phyloP scores from a whole-genome alignment of 2,797 vertebrate genomes.

The Hippoglossus hippoglossus region DNA sequence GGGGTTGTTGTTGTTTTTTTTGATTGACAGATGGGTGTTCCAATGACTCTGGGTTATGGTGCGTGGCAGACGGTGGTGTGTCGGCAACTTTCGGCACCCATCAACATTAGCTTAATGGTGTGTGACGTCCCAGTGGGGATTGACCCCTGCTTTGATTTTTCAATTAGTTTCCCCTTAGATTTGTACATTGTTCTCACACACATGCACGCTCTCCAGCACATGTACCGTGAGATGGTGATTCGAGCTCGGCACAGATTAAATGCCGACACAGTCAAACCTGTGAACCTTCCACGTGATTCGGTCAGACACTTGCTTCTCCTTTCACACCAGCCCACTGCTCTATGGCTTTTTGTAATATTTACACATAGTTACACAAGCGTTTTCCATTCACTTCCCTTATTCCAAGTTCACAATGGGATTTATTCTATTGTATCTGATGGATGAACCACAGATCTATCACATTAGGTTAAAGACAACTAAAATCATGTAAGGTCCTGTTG shows the following conservation, averaged over 20 bases:
- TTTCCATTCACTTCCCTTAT: too few relatives aligned
- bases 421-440: too few relatives aligned
- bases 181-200: slow-evolving; percentile 6
- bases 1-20: background rate
- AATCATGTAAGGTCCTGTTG: too few relatives aligned
- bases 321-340: background rate
- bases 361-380: slow-evolving; percentile 12
- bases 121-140: slow-evolving; percentile 39
- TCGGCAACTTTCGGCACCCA: slow-evolving; percentile 23
- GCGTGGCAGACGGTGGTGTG: slow-evolving; percentile 48
- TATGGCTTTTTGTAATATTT: slow-evolving; percentile 11
- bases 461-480: too few relatives aligned
- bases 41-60: slow-evolving; percentile 40
- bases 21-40: slow-evolving; percentile 58
- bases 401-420: too few relatives aligned
- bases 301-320: too few relatives aligned
- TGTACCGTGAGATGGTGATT: background rate
- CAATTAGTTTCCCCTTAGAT: slow-evolving; percentile 48
- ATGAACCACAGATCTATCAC: too few relatives aligned
- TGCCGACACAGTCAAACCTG: background rate
- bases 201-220: background rate
- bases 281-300: too few relatives aligned
- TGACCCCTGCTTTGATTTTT: slow-evolving; percentile 52
- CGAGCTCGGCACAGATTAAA: background rate
- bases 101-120: slow-evolving; percentile 40